A percentile compares a stretch with the other conserved stretches of the same genome.
Evolutionary conservation across 2,888 invertebrate genomes (phyloP).

Genomic region (Harmothoe impar): DNA sequence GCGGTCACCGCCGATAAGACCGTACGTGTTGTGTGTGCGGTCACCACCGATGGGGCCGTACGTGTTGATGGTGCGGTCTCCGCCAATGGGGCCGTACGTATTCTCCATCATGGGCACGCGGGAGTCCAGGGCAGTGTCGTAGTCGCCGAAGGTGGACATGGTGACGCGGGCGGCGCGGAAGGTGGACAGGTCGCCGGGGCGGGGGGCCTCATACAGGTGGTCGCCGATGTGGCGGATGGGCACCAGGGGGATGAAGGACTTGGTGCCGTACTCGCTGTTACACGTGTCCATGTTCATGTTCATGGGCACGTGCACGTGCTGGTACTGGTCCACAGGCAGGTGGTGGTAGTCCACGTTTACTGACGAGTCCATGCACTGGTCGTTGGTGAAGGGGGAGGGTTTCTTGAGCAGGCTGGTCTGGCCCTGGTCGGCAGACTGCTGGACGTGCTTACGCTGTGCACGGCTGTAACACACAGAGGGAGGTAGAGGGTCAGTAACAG

Average conservation of each 20-base stretch:
- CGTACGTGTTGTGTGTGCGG: neutral
- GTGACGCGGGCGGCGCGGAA: slow-evolving; percentile 50
- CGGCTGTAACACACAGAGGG: slow-evolving; percentile 38
- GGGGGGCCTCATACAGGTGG: slow-evolving; percentile 38
- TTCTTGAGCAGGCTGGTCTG: slow-evolving; percentile 51
- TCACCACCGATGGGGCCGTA: neutral
- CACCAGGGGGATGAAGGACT: slow-evolving; percentile 35
- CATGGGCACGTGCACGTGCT: slow-evolving; percentile 50
- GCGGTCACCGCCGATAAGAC: slow-evolving; percentile 3
- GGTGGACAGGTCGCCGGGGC: slow-evolving; percentile 45
- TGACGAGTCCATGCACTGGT: neutral
- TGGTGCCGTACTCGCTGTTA: slow-evolving; percentile 35
- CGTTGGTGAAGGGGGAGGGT: slow-evolving; percentile 11
- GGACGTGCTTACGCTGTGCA: neutral
- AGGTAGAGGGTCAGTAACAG: neutral
- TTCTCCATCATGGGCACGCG: neutral
- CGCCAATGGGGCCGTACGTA: slow-evolving; percentile 24
- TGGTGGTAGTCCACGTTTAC: slow-evolving; percentile 13
- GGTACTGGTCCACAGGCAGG: slow-evolving; percentile 38
- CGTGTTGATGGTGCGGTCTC: neutral
- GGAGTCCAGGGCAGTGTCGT: slow-evolving; percentile 41
- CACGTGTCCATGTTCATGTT: neutral
- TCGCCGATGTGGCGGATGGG: slow-evolving; percentile 50
- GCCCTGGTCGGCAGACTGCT: neutral
- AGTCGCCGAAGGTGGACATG: slow-evolving; percentile 47